These are phyloP conservation scores for Miniopterus natalensis DNA, from an alignment of 2,113 vertebrate genomes.

Conservation along the genomic window DNA sequence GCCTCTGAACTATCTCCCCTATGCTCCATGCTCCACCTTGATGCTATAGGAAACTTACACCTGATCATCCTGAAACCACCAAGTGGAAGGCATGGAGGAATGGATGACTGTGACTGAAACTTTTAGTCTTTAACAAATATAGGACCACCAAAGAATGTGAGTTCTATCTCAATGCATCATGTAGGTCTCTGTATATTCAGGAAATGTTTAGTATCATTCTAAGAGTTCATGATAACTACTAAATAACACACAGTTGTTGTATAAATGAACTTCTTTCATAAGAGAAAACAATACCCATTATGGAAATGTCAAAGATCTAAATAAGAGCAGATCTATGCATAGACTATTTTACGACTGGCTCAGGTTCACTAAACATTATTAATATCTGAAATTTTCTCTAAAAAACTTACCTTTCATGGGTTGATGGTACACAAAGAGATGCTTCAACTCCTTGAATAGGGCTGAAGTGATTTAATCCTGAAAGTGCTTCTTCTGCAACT, in stretches of 20 bases:
- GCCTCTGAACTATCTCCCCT: neutral
- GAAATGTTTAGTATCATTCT: neutral
- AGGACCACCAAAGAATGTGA: neutral
- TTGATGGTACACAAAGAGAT: slow-evolving; percentile 24
- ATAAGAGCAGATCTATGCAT: neutral
- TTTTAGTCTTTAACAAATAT: neutral
- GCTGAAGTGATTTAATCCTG: slow-evolving; percentile 52
- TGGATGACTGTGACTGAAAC: neutral
- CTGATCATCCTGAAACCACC: neutral
- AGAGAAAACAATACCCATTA: neutral
- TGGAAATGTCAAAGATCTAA: neutral
- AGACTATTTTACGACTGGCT: neutral
- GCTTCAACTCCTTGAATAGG: slow-evolving; percentile 64
- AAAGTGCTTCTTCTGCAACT: slow-evolving; percentile 36
- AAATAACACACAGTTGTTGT: neutral
- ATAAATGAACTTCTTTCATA: neutral
- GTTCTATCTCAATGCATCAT: neutral
- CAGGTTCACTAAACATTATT: neutral
- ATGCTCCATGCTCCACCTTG: neutral
- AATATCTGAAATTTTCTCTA: neutral
- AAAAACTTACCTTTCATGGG: slow-evolving; percentile 81
- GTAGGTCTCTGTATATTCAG: neutral
- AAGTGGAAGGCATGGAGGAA: neutral
- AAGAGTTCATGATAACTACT: neutral
- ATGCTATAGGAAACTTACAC: neutral